Conservation (phyloP, 1,140 invertebrate species). For the Watersipora subatra region DNA sequence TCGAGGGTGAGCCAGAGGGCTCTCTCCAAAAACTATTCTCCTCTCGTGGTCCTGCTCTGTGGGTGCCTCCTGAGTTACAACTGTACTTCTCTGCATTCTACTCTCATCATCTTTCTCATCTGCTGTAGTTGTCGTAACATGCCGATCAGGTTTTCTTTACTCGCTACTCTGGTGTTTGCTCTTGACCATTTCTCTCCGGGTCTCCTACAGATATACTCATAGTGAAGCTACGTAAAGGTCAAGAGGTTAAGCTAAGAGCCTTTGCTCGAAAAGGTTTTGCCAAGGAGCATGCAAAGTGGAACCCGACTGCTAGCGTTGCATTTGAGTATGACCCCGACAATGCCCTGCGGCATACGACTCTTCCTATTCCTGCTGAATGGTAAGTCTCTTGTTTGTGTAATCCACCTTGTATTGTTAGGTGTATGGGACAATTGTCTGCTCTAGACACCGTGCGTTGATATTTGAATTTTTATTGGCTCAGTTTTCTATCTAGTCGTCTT, state of each 20-base stretch:
- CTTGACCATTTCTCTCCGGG: background rate
- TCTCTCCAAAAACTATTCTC: too few species aligned
- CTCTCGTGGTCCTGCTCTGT: too few species aligned
- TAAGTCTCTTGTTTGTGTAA: conserved; percentile 14
- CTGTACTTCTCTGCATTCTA: too few species aligned
- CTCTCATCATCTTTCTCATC: too few species aligned
- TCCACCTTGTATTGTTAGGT: background rate
- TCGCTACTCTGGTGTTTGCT: too few species aligned
- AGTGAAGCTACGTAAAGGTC: conserved; percentile 92
- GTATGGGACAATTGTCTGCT: background rate
- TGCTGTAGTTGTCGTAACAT: too few species aligned
- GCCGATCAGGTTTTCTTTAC: too few species aligned
- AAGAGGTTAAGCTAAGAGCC: conserved; percentile 85
- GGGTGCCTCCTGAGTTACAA: too few species aligned
- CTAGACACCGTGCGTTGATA: background rate
- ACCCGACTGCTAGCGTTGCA: conserved; percentile 89
- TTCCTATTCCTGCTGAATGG: conserved; percentile 97
- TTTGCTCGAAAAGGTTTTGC: conserved; percentile 93
- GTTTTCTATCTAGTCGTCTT: too few species aligned
- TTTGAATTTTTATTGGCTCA: background rate
- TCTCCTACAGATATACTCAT: conserved; percentile 68
- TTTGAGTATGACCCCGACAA: conserved; percentile 99
- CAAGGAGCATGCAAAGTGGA: conserved; percentile 99
- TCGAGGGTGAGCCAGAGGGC: too few species aligned
- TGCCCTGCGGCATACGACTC: conserved; percentile 84